These are phyloP conservation scores for Eriosoma lanigerum DNA, from an alignment of 1,140 invertebrate species.

Conservation along the genomic window DNA sequence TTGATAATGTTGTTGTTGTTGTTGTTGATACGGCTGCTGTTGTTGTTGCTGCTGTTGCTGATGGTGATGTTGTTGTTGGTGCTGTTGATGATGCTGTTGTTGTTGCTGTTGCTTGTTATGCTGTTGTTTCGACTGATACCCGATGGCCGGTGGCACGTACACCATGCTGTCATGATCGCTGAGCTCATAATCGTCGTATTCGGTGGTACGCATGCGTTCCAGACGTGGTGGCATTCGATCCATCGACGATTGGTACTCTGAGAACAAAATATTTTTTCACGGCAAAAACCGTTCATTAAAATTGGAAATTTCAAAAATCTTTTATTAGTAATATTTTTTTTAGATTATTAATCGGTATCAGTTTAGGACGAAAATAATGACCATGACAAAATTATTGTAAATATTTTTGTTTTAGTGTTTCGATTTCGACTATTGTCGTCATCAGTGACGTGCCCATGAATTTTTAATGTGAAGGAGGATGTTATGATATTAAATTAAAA, in stretches of 20 bases:
- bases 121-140: slow-evolving; percentile 11
- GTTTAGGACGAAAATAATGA: too few relatives aligned
- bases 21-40: not conserved
- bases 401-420: too few relatives aligned
- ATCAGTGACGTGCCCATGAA: too few relatives aligned
- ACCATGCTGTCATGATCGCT: slow-evolving; percentile 50
- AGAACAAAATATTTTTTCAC: not conserved
- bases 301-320: not conserved
- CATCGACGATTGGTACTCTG: slow-evolving; percentile 42
- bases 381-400: too few relatives aligned
- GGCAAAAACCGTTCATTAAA: not conserved
- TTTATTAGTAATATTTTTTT: too few relatives aligned
- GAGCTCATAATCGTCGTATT: slow-evolving; percentile 53
- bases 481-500: too few relatives aligned
- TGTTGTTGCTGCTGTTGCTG: not conserved
- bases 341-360: too few relatives aligned
- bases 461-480: too few relatives aligned
- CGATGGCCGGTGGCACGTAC: slow-evolving; percentile 24
- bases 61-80: not conserved
- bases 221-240: slow-evolving; percentile 47
- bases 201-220: slow-evolving; percentile 50
- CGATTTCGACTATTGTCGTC: too few relatives aligned
- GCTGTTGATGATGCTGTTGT: not conserved
- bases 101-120: not conserved
- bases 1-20: not conserved